Percentiles rank a stretch among this genome's conserved stretches.
Evolutionary conservation across 1,140 invertebrate genomes (phyloP).

Genomic region (Globodera rostochiensis): DNA sequence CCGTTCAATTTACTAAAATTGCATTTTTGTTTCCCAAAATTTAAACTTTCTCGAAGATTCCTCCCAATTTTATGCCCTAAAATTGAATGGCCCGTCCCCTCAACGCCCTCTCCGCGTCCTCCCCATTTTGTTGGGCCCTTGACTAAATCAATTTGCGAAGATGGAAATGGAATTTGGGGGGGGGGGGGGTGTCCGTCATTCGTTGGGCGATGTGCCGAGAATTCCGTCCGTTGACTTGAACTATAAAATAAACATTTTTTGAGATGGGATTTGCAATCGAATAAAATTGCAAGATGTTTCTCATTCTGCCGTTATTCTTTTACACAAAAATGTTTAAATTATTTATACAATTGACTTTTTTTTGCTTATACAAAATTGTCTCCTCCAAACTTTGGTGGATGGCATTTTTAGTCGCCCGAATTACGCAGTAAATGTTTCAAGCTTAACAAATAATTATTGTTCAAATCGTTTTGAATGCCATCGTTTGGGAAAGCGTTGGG

Average conservation of each 20-base stretch:
- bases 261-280: not conserved
- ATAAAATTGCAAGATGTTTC: too few relatives aligned
- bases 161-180: constrained; percentile 3
- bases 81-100: not conserved
- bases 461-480: too few relatives aligned
- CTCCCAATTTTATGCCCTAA: not conserved
- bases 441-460: too few relatives aligned
- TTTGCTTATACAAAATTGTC: not conserved
- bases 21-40: too few relatives aligned
- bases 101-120: too few relatives aligned
- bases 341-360: too few relatives aligned
- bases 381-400: not conserved
- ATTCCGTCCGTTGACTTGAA: not conserved
- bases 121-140: not conserved
- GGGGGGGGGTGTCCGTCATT: not conserved
- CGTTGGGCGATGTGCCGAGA: not conserved
- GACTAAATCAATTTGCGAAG: constrained; percentile 15
- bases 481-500: too few relatives aligned
- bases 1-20: too few relatives aligned
- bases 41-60: not conserved
- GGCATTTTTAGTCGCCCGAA: not conserved
- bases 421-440: too few relatives aligned
- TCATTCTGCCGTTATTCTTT: too few relatives aligned
- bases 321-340: too few relatives aligned
- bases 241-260: not conserved